Evolutionary conservation across 92 coral and sea anemone genomes (phyloP), one percentile per base, ranked within the genome.

Genomic region (Epizoanthus rinbou): DNA sequence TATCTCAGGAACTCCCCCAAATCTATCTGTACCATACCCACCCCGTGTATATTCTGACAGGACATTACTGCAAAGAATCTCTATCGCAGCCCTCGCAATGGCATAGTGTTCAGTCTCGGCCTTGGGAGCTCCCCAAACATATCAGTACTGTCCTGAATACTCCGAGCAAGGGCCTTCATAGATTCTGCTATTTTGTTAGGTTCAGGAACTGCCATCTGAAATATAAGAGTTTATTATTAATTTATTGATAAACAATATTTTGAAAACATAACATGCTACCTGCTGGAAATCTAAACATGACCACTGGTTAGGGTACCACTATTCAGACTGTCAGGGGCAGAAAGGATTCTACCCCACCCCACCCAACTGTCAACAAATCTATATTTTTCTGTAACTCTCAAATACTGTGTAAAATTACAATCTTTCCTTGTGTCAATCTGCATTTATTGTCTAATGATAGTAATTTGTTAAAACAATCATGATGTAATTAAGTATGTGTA

Each of bases 81-180:
- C 64, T 37, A 78, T 41, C 82, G 72, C 72, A 37, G 57, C 24
- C 71, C 58, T 37, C 37, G 50, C 23, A 75, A 25, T 66, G 90
- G 83, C 74, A 84, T 54, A 3, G 96, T 85, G 57, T 89, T 90
- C 43, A 91, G 57, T 69, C 99, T 81, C 7, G 99, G 99, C 62
- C 95, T 88, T 52, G 99, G 99, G 23, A 96, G 85, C 80, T 96
- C 99, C 7, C 99, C 99, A 90, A 96, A 96, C 84, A 96, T 85
- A 60, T 90, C 92, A 43, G 87, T 90, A 11, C 93, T 89, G 57
- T 94, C 93, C 23, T 91, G 97, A 9, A 96, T 90, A 86, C 99
- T 96, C 45, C 97, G 90, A 25, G 99, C 99, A 73, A 96, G 75
- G 56, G 99, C 99, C 76, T 73, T 89, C 92, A 96, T 96, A 13